These are phyloP conservation scores for Callimorpha dominula DNA, from an alignment of 2,888 invertebrate species.

Conservation along the genomic window DNA sequence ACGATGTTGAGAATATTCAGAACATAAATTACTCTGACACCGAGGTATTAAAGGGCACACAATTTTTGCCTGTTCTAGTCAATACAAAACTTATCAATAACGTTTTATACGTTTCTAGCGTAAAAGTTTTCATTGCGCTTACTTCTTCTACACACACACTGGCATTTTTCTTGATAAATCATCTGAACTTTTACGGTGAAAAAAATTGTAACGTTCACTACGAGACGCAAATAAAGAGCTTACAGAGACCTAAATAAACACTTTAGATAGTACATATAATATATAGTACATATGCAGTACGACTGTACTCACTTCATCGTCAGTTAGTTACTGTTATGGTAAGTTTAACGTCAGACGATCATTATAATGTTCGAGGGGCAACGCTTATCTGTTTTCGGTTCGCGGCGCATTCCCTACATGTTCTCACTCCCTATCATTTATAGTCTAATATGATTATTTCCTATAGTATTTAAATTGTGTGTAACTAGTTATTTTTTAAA, in stretches of 20 bases:
- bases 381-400: constrained; percentile 74
- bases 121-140: not conserved
- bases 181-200: not conserved
- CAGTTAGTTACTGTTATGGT: constrained; percentile 18
- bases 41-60: not conserved
- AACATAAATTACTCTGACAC: not conserved
- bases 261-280: not conserved
- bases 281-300: constrained; percentile 6
- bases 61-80: not conserved
- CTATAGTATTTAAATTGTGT: no score
- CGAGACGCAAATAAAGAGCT: not conserved
- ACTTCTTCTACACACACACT: not conserved
- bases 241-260: constrained; percentile 5
- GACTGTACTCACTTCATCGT: constrained; percentile 7
- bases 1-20: not conserved
- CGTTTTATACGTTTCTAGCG: no score
- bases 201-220: not conserved
- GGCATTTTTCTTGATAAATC: not conserved
- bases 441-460: constrained; percentile 24
- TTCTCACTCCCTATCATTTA: constrained; percentile 59
- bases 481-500: no score
- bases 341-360: constrained; percentile 65
- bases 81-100: not conserved
- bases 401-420: constrained; percentile 66
- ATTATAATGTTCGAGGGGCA: constrained; percentile 55